Conservation (phyloP, 2,113 vertebrate genomes). For the Merops nubicus region DNA sequence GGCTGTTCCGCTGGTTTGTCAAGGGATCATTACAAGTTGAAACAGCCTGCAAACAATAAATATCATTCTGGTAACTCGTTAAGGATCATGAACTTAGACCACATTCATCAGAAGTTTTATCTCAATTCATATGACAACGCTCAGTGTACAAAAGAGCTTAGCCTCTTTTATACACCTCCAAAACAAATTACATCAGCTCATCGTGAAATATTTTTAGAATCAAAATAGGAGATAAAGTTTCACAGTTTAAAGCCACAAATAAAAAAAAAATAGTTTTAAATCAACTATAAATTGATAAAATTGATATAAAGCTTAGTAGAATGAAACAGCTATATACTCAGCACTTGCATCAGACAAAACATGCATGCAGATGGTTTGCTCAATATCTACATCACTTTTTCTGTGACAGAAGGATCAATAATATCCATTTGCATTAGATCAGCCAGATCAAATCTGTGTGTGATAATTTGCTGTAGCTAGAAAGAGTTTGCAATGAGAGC, state of each 20-base stretch:
- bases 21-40: background rate
- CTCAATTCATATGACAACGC: background rate
- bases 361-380: background rate
- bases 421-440: conserved; percentile 47
- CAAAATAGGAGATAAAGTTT: background rate
- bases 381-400: background rate
- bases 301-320: background rate
- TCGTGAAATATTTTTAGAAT: background rate
- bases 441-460: conserved; percentile 18
- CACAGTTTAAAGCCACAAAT: background rate
- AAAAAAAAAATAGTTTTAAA: background rate
- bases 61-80: background rate
- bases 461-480: conserved; percentile 36
- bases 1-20: background rate
- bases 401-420: background rate
- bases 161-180: too few species aligned
- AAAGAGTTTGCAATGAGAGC: conserved; percentile 38
- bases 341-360: background rate
- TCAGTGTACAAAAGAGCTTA: background rate
- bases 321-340: background rate
- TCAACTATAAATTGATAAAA: background rate
- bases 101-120: background rate
- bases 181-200: background rate
- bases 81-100: background rate
- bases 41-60: conserved; percentile 6